Evolutionary conservation across 2,113 vertebrate genomes (phyloP).

Genomic region (Antigone vipio): DNA sequence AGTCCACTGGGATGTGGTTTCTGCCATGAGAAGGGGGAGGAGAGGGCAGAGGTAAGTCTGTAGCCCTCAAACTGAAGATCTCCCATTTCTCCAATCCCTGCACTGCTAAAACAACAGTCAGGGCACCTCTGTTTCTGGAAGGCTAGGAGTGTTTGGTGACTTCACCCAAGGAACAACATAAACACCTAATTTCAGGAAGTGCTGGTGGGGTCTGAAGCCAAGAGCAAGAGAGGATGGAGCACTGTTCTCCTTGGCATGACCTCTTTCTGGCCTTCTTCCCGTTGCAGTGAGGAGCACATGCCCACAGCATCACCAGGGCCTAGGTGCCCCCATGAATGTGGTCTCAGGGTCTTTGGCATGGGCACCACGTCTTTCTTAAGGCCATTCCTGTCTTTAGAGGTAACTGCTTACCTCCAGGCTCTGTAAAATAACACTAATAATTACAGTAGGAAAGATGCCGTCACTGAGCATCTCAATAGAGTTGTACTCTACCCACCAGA

Average conservation of each 20-base stretch:
- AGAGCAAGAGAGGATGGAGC: not conserved
- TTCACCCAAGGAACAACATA: not conserved
- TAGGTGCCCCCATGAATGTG: not conserved
- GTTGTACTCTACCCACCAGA: not conserved
- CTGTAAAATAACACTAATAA: not conserved
- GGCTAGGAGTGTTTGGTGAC: not conserved
- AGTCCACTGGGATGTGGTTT: not conserved
- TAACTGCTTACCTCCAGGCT: not conserved
- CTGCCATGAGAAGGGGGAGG: not conserved
- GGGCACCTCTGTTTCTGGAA: not conserved
- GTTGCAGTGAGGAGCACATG: not conserved
- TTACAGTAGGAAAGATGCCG: not conserved
- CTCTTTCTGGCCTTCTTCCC: not conserved
- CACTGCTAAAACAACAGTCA: not conserved
- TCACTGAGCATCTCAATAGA: not conserved
- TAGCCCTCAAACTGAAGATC: not conserved
- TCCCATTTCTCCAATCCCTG: not conserved
- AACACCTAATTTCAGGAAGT: not conserved
- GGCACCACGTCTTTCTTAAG: fast-evolving
- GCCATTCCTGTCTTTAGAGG: not conserved
- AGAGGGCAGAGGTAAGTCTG: not conserved
- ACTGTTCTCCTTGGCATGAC: not conserved
- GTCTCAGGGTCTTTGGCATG: not conserved
- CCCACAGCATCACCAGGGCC: not conserved
- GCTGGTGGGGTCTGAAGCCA: not conserved